These are phyloP conservation scores for Leptosomus discolor DNA, from an alignment of 2,113 vertebrate genomes.

Conservation along the genomic window DNA sequence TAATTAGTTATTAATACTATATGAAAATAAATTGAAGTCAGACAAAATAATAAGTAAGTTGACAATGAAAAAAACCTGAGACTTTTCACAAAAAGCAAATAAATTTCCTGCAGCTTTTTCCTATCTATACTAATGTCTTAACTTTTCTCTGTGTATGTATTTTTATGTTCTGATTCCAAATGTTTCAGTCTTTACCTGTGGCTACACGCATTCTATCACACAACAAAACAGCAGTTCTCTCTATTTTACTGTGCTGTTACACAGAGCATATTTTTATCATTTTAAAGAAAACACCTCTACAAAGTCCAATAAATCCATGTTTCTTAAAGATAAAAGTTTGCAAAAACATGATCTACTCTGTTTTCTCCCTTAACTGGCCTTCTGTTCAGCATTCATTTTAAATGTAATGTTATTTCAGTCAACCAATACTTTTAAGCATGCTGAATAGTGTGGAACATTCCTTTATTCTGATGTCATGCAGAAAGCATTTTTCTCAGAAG, in stretches of 20 bases:
- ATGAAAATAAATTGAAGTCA: background rate
- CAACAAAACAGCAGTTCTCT: background rate
- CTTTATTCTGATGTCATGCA: conserved; percentile 79
- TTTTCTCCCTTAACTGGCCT: conserved; percentile 17
- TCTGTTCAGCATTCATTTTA: conserved; percentile 61
- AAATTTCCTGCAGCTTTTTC: background rate
- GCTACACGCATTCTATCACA: background rate
- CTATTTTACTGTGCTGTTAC: background rate
- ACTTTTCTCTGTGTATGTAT: background rate
- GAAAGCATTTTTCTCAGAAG: conserved; percentile 79
- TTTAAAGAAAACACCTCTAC: background rate
- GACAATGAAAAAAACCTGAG: background rate
- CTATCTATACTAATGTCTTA: background rate
- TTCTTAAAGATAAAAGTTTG: conserved; percentile 26
- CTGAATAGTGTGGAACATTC: conserved; percentile 74
- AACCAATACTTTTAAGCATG: conserved; percentile 70
- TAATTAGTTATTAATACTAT: background rate
- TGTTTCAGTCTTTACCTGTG: background rate
- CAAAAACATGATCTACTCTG: conserved; percentile 8
- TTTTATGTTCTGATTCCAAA: background rate
- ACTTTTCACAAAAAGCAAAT: background rate
- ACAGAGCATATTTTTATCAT: background rate
- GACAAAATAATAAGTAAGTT: background rate
- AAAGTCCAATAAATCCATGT: conserved; percentile 4
- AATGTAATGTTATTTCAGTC: conserved; percentile 74